Evolutionary conservation across 2,888 invertebrate species (phyloP), one percentile per base, ranked within the genome.

Genomic region (Perizoma flavofasciatum): DNA sequence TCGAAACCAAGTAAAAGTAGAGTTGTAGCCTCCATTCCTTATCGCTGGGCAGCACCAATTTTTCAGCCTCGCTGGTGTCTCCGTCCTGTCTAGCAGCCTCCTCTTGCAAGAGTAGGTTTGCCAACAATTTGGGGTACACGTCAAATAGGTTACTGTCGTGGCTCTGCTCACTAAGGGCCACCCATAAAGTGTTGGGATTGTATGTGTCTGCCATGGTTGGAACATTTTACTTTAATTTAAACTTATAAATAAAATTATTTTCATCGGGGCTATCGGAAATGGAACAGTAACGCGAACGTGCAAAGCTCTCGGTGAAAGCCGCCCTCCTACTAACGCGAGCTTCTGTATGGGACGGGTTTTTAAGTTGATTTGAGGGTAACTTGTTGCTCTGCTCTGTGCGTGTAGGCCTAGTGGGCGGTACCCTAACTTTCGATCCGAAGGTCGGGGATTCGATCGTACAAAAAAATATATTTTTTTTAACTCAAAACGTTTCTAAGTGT

Each of bases 41-140:
- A 73, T 96, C 95, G 72, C 96, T 96, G 7, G 96, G 95, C 43
- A 96, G 86, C 41, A 95, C 90, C 59, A 95, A 88, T 45, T 92
- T 91, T 64, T 94, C 94, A 8, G 92, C 85, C 65, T 93, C 93
- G 39, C 79, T 85, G 9, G 82, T 86, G 65, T 92, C 89, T 0
- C 88, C 85, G 32, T 85, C 86, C 58, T 85, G 82, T 50, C 88
- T 78, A 3, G 89, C 88, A 11, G 89, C 89, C 43, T 89, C 88
- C 48, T 89, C 88, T 72, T 93, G 88, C 0, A 92, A 77, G 49
- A 95, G 84, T 67, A 95, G 82, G 60, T 94, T 92, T 0, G 94
- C 93, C 80, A 96, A 89, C 3, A 95, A 85, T 72, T 93, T 93
- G 0, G 95, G 94, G 74, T 96, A 95, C 5, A 94, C 92, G 10